Evolutionary conservation across 2,113 vertebrate species (phyloP).

Genomic region (Rana temporaria): DNA sequence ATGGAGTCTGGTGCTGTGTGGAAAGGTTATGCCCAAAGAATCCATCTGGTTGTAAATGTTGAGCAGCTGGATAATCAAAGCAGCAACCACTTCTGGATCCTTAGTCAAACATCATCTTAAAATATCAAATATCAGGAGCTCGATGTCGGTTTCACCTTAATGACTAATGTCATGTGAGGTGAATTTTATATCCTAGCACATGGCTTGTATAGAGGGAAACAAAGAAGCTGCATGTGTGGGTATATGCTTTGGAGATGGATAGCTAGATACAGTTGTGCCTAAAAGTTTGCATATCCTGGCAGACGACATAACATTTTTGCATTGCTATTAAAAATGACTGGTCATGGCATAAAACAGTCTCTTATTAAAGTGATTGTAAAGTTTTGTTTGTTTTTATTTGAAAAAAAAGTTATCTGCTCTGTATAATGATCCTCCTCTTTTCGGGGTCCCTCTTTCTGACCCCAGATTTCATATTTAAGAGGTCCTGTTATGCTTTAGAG

Average conservation of each 20-base stretch:
- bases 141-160: not conserved
- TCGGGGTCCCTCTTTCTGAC: too few species aligned
- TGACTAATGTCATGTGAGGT: not conserved
- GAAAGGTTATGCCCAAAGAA: conserved; percentile 45
- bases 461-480: too few species aligned
- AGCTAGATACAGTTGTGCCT: too few species aligned
- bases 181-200: not conserved
- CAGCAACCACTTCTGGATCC: conserved; percentile 35
- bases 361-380: too few species aligned
- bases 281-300: too few species aligned
- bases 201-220: not conserved
- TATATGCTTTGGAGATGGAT: not conserved
- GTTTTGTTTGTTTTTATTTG: too few species aligned
- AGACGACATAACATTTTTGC: too few species aligned
- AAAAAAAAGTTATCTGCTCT: too few species aligned
- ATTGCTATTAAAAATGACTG: too few species aligned
- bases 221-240: not conserved
- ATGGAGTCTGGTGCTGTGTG: not conserved
- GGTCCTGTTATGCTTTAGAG: too few species aligned
- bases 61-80: conserved; percentile 54
- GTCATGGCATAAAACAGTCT: too few species aligned
- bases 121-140: conserved; percentile 34
- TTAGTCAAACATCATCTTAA: conserved; percentile 51
- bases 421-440: too few species aligned
- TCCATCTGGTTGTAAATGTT: conserved; percentile 30